Base-by-base conservation (phyloP, 2,113 vertebrate species). In the Catharus fuscescens region DNA sequence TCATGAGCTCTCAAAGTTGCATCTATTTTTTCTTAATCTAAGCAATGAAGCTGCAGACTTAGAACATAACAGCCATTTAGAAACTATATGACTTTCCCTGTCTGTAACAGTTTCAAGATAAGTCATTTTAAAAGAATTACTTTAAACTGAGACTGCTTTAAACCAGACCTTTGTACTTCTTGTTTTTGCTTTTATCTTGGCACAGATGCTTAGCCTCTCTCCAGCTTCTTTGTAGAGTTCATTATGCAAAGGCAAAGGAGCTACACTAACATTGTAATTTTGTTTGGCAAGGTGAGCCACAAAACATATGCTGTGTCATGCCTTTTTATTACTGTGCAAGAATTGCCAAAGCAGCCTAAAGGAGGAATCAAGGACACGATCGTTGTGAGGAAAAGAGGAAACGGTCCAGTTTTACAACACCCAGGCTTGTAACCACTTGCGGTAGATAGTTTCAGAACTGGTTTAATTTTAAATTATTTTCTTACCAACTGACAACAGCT, bases 231-330 rank as follows among this genome's bases (percentile, higher is more conserved):
- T 88, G 91, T 67, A 54, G 88, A 86, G 88, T 93, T 96, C 84
- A 92, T 96, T 95, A 95, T 96, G 93, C 93, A 96, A 90, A 96
- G 56, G 93, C 88, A 92, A 84, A 96, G 93, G 93, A 96, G 71
- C 59, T 61, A 90, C 80, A 85, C 92, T 89, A 92, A 90, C 52
- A 42, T 65, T 83, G 80, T 79, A 96, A 96, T 90, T 91, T 69
- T 86, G 74, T 93, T 96, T 92, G 80, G 91, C 73, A 93, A 83
- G 56, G 95, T 95, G 73, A 95, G 86, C 87, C 56, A 3, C 74
- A 90, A 92, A 96, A 96, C 79, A 94, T 96, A 96, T 94, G 95
- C 94, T 96, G 87, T 92, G 95, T 96, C 95, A 96, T 96, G 95
- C 95, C 92, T 95, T 97, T 95, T 95, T 95, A 91, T 95, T 94